Percentiles rank a stretch among this genome's conserved stretches.
Evolutionary conservation across 1,140 invertebrate species (phyloP).

Genomic region (Steinernema feltiae): DNA sequence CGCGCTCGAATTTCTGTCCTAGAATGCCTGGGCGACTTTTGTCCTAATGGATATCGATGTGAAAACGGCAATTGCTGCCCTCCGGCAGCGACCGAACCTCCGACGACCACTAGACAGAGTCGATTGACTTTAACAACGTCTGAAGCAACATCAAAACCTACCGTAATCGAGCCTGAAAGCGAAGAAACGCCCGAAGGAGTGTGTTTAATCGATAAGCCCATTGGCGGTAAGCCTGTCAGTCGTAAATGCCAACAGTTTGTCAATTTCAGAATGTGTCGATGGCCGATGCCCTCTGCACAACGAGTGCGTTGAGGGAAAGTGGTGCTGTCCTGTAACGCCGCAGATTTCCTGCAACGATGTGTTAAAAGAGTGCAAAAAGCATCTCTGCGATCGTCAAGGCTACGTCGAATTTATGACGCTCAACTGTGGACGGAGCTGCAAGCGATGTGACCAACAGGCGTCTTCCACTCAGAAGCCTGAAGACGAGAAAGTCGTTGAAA

Average conservation of each 20-base stretch:
- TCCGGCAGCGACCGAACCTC: background rate
- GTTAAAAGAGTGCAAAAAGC: constrained; percentile 17
- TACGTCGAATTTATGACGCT: constrained; percentile 34
- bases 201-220: constrained; percentile 27
- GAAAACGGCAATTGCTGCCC: constrained; percentile 34
- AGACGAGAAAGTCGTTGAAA: background rate
- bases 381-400: constrained; percentile 27
- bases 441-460: constrained; percentile 18
- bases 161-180: constrained; percentile 14
- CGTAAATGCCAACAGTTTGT: no score
- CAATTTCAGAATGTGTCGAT: constrained; percentile 25
- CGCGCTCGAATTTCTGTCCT: background rate
- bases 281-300: constrained; percentile 28
- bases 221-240: no score
- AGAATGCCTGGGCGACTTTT: constrained; percentile 32
- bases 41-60: constrained; percentile 31
- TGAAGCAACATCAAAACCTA: constrained; percentile 13
- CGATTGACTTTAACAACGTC: constrained; percentile 6
- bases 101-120: constrained; percentile 18
- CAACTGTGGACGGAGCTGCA: constrained; percentile 24
- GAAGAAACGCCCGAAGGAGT: constrained; percentile 18
- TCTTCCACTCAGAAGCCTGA: background rate
- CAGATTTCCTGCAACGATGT: constrained; percentile 30
- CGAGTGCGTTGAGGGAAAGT: constrained; percentile 23
- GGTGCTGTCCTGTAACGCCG: constrained; percentile 31